phyloP scores from a whole-genome alignment of 2,888 invertebrate species.

The Escarpia spicata region DNA sequence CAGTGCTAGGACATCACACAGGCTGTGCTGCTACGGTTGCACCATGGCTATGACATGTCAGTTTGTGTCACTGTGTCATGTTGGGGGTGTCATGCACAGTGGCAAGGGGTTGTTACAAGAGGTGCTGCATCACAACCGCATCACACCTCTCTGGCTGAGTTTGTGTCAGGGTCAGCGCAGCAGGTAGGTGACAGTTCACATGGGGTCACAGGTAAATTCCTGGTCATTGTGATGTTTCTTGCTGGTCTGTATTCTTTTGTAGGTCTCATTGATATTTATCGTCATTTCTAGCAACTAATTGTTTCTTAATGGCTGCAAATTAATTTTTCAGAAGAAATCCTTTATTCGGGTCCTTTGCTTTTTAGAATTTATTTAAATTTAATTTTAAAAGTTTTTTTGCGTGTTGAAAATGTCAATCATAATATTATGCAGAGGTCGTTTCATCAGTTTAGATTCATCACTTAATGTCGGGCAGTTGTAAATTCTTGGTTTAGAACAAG shows the following conservation, averaged over 20 bases:
- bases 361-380: background rate
- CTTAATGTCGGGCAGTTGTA: background rate
- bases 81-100: background rate
- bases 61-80: background rate
- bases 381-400: too few species aligned
- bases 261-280: background rate
- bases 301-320: background rate
- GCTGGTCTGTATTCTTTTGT: background rate
- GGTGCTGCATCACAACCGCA: background rate
- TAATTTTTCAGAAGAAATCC: background rate
- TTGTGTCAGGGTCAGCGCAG: slow-evolving; percentile 2
- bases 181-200: background rate
- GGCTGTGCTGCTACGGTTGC: background rate
- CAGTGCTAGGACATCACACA: background rate
- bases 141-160: background rate
- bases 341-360: background rate
- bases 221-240: background rate
- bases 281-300: background rate
- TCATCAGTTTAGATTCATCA: background rate
- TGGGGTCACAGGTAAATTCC: background rate
- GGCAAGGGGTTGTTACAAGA: background rate
- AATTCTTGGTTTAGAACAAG: background rate
- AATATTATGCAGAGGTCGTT: background rate
- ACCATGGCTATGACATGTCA: background rate
- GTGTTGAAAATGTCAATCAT: background rate